phyloP scores from a whole-genome alignment of 2,888 invertebrate genomes.

The Liposcelis brunnea region DNA sequence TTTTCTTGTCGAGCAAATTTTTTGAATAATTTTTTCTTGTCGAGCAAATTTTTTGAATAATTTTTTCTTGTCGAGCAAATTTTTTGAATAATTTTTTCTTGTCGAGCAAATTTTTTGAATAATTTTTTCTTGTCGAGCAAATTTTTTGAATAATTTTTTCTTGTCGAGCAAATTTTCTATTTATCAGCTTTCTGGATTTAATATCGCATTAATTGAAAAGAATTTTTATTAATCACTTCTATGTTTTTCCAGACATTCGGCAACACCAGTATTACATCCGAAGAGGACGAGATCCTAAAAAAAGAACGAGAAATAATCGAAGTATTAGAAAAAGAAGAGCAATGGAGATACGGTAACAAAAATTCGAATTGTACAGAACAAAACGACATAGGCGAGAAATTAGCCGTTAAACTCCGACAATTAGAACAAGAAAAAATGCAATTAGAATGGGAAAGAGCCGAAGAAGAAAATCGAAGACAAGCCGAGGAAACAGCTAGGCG shows the following conservation, averaged over 20 bases:
- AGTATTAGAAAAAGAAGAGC: conserved; percentile 41
- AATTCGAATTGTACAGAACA: conserved; percentile 12
- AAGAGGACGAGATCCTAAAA: conserved; percentile 56
- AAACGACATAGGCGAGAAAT: conserved; percentile 28
- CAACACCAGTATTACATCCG: conserved; percentile 46
- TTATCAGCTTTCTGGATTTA: not conserved
- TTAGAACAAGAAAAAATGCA: conserved; percentile 31
- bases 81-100: conserved; percentile 4
- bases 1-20: too few species aligned
- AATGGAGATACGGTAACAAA: conserved; percentile 30
- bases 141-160: conserved; percentile 5
- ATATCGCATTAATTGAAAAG: too few species aligned
- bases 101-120: not conserved
- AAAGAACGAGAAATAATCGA: conserved; percentile 48
- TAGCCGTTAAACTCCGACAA: conserved; percentile 36
- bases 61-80: too few species aligned
- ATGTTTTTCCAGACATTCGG: conserved; percentile 38
- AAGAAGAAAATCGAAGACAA: conserved; percentile 25
- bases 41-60: conserved; percentile 1
- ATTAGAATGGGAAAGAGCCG: conserved; percentile 28
- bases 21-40: conserved; percentile 5
- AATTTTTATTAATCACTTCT: too few species aligned
- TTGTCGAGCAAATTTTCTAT: not conserved
- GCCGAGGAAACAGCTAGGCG: conserved; percentile 21
- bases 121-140: conserved; percentile 5